Percentiles rank a stretch among this genome's conserved stretches.
Conservation (phyloP, 1,140 invertebrate genomes). For the Nilaparvata lugens region DNA sequence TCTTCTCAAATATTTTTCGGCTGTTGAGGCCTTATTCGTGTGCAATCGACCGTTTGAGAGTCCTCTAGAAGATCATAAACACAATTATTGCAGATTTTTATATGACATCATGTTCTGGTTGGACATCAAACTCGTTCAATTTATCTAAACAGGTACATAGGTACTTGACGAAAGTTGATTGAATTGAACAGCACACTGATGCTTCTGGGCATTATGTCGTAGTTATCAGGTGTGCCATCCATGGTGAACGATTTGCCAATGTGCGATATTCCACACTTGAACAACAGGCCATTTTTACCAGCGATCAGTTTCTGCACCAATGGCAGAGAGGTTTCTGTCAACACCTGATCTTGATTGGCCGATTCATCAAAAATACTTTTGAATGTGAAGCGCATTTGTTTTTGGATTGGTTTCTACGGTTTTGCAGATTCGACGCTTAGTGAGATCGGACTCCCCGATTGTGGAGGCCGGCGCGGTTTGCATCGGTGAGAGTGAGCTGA, state of each 20-base stretch:
- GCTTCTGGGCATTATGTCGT: conserved; percentile 57
- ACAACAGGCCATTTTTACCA: conserved; percentile 81
- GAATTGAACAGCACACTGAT: conserved; percentile 88
- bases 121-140: conserved; percentile 88
- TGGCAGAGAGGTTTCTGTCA: conserved; percentile 74
- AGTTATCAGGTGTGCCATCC: conserved; percentile 51
- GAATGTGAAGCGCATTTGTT: conserved; percentile 67
- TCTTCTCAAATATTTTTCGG: too few species aligned
- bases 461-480: conserved; percentile 47
- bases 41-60: too few species aligned
- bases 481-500: conserved; percentile 54
- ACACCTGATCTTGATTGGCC: conserved; percentile 64
- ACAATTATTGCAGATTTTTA: too few species aligned
- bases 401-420: too few species aligned
- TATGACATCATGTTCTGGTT: conserved; percentile 79
- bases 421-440: too few species aligned
- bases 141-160: conserved; percentile 84
- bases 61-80: too few species aligned
- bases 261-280: conserved; percentile 93
- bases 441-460: too few species aligned
- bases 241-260: conserved; percentile 96
- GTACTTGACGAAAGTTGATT: conserved; percentile 60
- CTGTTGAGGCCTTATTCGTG: too few species aligned
- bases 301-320: conserved; percentile 70
- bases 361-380: conserved; percentile 76